Conservation (phyloP, 2,888 invertebrate genomes). For the Pediacus dermestoides region DNA sequence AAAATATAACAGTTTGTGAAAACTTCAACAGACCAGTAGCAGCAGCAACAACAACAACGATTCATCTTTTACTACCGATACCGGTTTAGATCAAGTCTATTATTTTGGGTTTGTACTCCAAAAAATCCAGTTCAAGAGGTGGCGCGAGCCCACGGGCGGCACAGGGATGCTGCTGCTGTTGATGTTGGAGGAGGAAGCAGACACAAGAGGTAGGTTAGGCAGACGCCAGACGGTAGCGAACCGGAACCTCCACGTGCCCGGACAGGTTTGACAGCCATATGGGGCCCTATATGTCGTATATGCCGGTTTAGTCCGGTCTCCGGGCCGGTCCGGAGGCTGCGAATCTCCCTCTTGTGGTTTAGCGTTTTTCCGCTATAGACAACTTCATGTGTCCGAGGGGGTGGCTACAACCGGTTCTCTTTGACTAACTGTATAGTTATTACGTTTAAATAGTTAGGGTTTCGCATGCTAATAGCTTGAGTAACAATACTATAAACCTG, state of each 20-base stretch:
- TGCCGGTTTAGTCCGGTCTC: slow-evolving; percentile 5
- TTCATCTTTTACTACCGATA: slow-evolving; percentile 37
- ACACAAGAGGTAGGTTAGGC: too few species aligned
- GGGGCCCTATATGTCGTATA: slow-evolving; percentile 17
- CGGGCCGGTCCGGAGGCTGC: slow-evolving; percentile 15
- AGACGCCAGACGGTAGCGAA: slow-evolving; percentile 31
- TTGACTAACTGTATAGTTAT: slow-evolving; percentile 27
- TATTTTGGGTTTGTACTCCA: slow-evolving; percentile 36
- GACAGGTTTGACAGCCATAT: slow-evolving; percentile 47
- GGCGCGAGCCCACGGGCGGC: slow-evolving; percentile 17
- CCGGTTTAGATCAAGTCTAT: slow-evolving; percentile 40
- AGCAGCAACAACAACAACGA: too few species aligned
- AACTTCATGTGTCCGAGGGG: slow-evolving; percentile 33
- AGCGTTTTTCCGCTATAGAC: too few species aligned
- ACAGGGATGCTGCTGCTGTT: slow-evolving; percentile 1
- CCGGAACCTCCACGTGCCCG: slow-evolving; percentile 41
- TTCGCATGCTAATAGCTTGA: slow-evolving; percentile 8
- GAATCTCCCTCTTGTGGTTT: slow-evolving; percentile 10
- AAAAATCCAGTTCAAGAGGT: slow-evolving; percentile 26
- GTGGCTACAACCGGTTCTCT: slow-evolving; percentile 36
- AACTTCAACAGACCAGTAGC: too few species aligned
- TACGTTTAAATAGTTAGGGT: slow-evolving; percentile 10
- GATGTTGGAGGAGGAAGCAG: too few species aligned
- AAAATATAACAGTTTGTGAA: too few species aligned
- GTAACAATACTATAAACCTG: too few species aligned